Conservation (phyloP, 2,888 invertebrate genomes). For the Volucella bombylans region DNA sequence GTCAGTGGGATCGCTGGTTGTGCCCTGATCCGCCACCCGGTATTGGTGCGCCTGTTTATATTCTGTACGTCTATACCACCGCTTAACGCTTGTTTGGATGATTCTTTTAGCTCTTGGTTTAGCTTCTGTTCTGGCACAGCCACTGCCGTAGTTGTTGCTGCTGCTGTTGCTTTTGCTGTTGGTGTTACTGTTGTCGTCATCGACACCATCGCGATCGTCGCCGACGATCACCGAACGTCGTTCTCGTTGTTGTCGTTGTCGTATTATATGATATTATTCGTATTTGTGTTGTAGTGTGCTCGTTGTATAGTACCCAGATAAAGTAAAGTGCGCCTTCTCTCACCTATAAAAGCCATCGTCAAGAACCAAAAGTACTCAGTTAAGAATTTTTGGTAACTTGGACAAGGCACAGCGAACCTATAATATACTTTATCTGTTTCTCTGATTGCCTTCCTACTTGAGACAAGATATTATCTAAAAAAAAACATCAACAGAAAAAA, state of each 20-base stretch:
- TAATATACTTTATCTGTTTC: constrained; percentile 44
- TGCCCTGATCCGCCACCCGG: constrained; percentile 4
- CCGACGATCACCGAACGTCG: constrained; percentile 7
- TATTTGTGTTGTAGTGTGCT: constrained; percentile 43
- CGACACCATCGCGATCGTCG: constrained; percentile 32
- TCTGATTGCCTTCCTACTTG: constrained; percentile 33
- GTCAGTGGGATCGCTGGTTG: constrained; percentile 59
- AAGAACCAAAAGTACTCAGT: constrained; percentile 75
- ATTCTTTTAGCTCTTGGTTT: constrained; percentile 47
- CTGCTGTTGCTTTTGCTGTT: neutral
- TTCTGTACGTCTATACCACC: constrained; percentile 25
- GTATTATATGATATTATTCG: too few relatives aligned
- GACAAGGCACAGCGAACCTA: constrained; percentile 67
- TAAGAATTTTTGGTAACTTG: constrained; percentile 75
- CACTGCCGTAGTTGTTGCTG: constrained; percentile 25
- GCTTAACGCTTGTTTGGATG: constrained; percentile 16
- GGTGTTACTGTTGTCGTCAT: constrained; percentile 56
- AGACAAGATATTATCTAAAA: constrained; percentile 10
- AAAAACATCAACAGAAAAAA: too few relatives aligned
- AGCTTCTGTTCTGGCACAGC: constrained; percentile 63
- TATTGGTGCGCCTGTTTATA: constrained; percentile 16
- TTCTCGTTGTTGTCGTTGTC: constrained; percentile 28
- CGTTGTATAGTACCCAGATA: constrained; percentile 40
- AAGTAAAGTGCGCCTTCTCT: constrained; percentile 68
- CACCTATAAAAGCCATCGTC: constrained; percentile 76